These are phyloP conservation scores for Cynaeus angustus DNA, from an alignment of 2,888 invertebrate species.

Conservation along the genomic window DNA sequence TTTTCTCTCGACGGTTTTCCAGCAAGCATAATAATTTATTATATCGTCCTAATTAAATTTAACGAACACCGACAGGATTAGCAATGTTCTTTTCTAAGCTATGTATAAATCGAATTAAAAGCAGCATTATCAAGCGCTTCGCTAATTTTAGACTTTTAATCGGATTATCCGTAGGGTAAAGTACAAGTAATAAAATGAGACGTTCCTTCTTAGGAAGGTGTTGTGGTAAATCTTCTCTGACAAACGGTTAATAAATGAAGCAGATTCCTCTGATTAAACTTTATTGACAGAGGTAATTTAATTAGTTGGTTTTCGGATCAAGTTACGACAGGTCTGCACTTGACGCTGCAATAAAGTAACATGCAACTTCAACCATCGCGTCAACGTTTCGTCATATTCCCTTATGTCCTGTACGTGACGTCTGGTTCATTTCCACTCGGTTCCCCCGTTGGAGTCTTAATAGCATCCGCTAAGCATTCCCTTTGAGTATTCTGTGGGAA, in stretches of 20 bases:
- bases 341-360: neutral
- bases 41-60: constrained; percentile 19
- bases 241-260: constrained; percentile 8
- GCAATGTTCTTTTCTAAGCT: neutral
- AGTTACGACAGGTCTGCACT: neutral
- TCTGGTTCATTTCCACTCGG: constrained; percentile 16
- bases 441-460: constrained; percentile 15
- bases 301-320: neutral
- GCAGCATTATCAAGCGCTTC: constrained; percentile 35
- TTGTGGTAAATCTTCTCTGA: constrained; percentile 22
- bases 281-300: neutral
- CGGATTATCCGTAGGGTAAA: constrained; percentile 23
- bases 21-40: constrained; percentile 10
- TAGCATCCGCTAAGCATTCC: constrained; percentile 34
- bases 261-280: neutral
- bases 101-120: constrained; percentile 28
- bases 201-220: constrained; percentile 6
- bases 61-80: constrained; percentile 27
- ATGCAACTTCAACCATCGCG: too few relatives aligned
- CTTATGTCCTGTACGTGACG: constrained; percentile 16
- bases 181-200: neutral
- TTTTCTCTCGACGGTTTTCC: constrained; percentile 27
- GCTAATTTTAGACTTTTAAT: constrained; percentile 39
- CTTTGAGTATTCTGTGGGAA: constrained; percentile 26
- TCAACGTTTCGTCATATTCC: constrained; percentile 10